Conservation (phyloP, 2,888 invertebrate species). For the Synergus laeviventris region DNA sequence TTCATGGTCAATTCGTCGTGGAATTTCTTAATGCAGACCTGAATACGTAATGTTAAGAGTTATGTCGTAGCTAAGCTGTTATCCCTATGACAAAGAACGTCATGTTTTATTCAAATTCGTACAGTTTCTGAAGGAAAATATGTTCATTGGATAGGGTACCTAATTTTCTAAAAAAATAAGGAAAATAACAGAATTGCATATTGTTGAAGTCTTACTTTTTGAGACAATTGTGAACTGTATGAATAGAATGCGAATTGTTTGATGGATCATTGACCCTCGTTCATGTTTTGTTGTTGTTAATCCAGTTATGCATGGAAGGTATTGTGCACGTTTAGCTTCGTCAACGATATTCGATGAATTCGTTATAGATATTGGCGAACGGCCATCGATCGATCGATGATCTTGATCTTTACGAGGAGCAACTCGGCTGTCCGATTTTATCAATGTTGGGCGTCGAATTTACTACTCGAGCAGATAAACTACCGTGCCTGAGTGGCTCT, state of each 20-base stretch:
- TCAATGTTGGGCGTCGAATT: slow-evolving; percentile 45
- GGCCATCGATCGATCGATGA: slow-evolving; percentile 28
- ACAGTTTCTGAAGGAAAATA: too few relatives aligned
- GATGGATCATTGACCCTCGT: neutral
- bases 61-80: too few relatives aligned
- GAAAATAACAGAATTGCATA: too few relatives aligned
- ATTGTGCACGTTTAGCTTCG: neutral
- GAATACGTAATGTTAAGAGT: too few relatives aligned
- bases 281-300: neutral
- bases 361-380: slow-evolving; percentile 33
- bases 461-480: slow-evolving; percentile 46
- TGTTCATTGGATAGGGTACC: too few relatives aligned
- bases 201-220: too few relatives aligned
- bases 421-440: slow-evolving; percentile 45
- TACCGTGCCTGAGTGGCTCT: slow-evolving; percentile 41
- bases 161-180: too few relatives aligned
- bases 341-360: slow-evolving; percentile 28
- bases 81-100: too few relatives aligned
- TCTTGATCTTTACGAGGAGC: slow-evolving; percentile 38
- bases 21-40: too few relatives aligned
- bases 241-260: neutral
- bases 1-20: too few relatives aligned
- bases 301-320: neutral
- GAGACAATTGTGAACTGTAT: neutral
- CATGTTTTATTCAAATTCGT: too few relatives aligned